These are phyloP conservation scores for Peromyscus aztecus DNA, from an alignment of 2,797 vertebrate genomes.

Conservation along the genomic window DNA sequence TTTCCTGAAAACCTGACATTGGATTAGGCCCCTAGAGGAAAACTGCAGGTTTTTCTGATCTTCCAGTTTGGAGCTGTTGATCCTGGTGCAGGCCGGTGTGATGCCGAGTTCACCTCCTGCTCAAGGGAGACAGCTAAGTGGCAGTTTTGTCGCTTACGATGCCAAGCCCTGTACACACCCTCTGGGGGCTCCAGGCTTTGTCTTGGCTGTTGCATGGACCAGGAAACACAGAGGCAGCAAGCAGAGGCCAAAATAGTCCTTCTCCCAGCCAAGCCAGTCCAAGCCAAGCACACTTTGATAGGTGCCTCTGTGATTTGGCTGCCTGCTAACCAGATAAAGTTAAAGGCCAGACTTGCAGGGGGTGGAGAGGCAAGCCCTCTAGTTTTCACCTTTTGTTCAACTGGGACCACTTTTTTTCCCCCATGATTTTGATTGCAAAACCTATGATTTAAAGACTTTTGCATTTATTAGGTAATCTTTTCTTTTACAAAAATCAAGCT, in stretches of 20 bases:
- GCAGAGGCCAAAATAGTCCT: neutral
- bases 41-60: neutral
- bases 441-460: constrained; percentile 59
- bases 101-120: neutral
- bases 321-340: constrained; percentile 41
- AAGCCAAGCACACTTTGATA: neutral
- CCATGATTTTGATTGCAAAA: constrained; percentile 8
- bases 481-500: neutral
- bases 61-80: neutral
- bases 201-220: neutral
- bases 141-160: neutral
- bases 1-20: neutral
- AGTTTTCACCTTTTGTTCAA: neutral
- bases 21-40: neutral
- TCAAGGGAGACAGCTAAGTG: neutral
- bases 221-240: neutral
- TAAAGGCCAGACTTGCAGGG: constrained; percentile 42
- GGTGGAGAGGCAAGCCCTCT: neutral
- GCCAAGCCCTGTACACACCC: neutral
- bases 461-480: neutral
- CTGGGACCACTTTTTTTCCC: neutral
- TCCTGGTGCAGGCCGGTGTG: neutral
- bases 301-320: neutral
- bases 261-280: neutral
- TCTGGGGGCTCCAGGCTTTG: neutral